Evolutionary conservation across 2,113 vertebrate species (phyloP), one percentile per base, ranked within the genome.

Genomic region (Podarcis muralis): DNA sequence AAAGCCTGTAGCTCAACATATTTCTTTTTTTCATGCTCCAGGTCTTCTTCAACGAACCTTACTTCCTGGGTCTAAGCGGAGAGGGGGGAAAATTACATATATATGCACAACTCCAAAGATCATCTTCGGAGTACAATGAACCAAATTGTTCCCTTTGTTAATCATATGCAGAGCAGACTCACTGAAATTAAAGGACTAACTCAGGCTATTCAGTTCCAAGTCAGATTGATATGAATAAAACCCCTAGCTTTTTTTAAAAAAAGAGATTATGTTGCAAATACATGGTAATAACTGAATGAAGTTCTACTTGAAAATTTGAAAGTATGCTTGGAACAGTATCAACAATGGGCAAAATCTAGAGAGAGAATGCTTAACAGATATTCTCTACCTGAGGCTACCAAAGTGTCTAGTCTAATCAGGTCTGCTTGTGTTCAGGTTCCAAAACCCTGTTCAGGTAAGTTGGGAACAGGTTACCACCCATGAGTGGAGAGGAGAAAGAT

Each of bases 1-100:
- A 99, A 99, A 2, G 94, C 96, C 91, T 97, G 98, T 82, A 99
- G 98, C 90, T 99, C 98, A 91, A 97, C 97, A 85, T 99, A 99
- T 93, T 97, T 99, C 95, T 98, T 98, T 93, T 99, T 99, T 97
- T 99, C 98, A 95, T 95, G 98, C 96, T 98, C 97, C 96, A 99
- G 95, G 94, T 99, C 98, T 25, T 95, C 97, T 96, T 99, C 98
- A 59, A 99, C 98, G 95, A 98, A 99, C 95, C 98, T 98, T 89
- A 99, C 97, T 95, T 99, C 98, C 96, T 99, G 98, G 86, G 99
- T 98, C 99, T 99, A 95, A 72, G 96, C 93, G 84, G 80, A 92
- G 66, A 94, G 92, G 71, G 78, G 0, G 66, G 2, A 89, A 6
- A 90, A n/a, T 53, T 53, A 53, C 48, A 53, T 7, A 74, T 18